These are phyloP conservation scores for Agriopis aurantiaria DNA, from an alignment of 2,888 invertebrate species.

Conservation along the genomic window DNA sequence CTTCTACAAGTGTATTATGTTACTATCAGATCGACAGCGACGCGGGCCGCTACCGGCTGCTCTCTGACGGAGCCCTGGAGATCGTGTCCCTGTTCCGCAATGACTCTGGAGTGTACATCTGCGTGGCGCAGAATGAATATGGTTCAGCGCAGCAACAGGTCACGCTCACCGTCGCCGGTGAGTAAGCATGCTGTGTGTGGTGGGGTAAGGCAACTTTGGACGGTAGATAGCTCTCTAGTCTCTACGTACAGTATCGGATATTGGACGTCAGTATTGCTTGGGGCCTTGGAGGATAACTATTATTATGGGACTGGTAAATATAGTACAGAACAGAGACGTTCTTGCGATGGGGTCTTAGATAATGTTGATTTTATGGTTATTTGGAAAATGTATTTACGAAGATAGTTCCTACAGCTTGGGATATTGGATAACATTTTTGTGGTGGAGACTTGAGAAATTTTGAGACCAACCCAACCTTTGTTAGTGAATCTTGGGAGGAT, in stretches of 20 bases:
- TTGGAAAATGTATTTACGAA: neutral
- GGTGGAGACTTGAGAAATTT: neutral
- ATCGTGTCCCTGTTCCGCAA: conserved; percentile 92
- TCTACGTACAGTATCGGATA: neutral
- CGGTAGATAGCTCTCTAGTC: no score
- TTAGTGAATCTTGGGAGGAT: neutral
- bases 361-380: neutral
- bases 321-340: neutral
- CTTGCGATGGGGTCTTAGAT: neutral
- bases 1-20: neutral
- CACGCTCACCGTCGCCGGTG: conserved; percentile 91
- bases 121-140: conserved; percentile 93
- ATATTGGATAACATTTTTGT: neutral
- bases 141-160: conserved; percentile 90
- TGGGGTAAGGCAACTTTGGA: neutral
- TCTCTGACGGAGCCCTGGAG: conserved; percentile 91
- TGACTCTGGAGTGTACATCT: conserved; percentile 95
- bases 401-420: neutral
- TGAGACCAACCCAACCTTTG: no score
- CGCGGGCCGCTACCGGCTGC: conserved; percentile 90
- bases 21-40: conserved; percentile 89
- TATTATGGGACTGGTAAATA: no score
- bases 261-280: neutral
- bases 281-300: no score
- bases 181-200: conserved; percentile 54